Evolutionary conservation across 2,797 vertebrate species (phyloP).

Genomic region (Cyclopterus lumpus): DNA sequence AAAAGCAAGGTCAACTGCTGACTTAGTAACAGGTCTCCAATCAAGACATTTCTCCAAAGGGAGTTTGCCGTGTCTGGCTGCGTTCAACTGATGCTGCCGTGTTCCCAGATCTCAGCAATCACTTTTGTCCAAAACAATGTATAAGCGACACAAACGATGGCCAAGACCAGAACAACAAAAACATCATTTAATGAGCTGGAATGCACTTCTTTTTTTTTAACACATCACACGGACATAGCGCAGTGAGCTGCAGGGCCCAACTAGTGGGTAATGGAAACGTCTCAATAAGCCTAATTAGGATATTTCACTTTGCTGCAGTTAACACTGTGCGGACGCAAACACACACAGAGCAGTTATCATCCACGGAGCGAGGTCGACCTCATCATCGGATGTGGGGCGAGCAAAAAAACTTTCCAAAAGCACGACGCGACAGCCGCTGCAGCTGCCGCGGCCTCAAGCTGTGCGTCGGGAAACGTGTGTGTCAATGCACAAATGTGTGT

Average conservation of each 20-base stretch:
- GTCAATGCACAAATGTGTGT: slow-evolving; percentile 23
- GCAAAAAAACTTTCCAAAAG: slow-evolving; percentile 43
- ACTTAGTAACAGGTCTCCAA: not conserved
- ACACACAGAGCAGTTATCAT: not conserved
- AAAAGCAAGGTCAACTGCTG: not conserved
- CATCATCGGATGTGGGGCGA: slow-evolving; percentile 6
- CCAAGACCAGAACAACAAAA: not conserved
- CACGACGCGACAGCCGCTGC: slow-evolving; percentile 34
- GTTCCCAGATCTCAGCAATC: not conserved
- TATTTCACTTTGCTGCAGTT: slow-evolving; percentile 23
- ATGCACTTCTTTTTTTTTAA: not conserved
- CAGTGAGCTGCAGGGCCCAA: not conserved
- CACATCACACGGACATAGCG: not conserved
- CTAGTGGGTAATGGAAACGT: slow-evolving; percentile 36
- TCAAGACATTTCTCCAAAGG: not conserved
- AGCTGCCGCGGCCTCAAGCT: slow-evolving; percentile 48
- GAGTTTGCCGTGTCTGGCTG: not conserved
- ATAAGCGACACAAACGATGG: not conserved
- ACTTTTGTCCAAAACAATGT: not conserved
- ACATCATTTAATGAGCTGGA: slow-evolving; percentile 12
- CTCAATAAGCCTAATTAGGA: slow-evolving; percentile 36
- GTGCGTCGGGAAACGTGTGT: slow-evolving; percentile 18
- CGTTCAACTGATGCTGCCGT: not conserved
- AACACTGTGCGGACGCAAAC: slow-evolving; percentile 5
- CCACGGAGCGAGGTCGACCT: not conserved